A percentile compares a stretch with the other conserved stretches of the same genome.
phyloP scores from a whole-genome alignment of 2,113 vertebrate genomes.

The Gymnarchus niloticus region DNA sequence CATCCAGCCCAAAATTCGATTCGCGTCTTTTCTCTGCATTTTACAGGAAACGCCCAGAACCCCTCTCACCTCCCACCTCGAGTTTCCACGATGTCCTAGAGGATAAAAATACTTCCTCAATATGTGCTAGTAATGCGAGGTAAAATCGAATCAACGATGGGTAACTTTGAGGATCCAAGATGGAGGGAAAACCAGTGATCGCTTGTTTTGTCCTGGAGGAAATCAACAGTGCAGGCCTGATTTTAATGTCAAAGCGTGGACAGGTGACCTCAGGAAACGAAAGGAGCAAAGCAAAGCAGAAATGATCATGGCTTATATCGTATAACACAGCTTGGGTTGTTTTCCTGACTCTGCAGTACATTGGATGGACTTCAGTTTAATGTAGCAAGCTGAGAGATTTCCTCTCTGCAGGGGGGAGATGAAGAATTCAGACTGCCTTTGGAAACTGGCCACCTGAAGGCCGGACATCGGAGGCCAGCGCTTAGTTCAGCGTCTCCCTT shows the following conservation, averaged over 20 bases:
- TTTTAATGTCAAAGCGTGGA: background rate
- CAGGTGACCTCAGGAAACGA: conserved; percentile 10
- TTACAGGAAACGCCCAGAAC: background rate
- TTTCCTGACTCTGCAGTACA: background rate
- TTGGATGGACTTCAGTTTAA: background rate
- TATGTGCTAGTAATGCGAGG: background rate
- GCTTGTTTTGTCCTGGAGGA: background rate
- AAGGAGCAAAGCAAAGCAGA: background rate
- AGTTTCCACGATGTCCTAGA: background rate
- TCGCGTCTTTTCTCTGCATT: background rate
- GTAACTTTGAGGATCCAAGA: background rate
- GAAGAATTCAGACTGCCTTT: background rate
- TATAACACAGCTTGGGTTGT: background rate
- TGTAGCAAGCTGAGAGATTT: background rate
- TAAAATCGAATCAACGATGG: background rate
- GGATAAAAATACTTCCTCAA: background rate
- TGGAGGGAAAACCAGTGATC: background rate
- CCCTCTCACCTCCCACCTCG: background rate
- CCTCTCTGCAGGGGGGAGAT: background rate
- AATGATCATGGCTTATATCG: background rate
- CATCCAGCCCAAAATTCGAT: background rate
- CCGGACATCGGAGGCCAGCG: background rate
- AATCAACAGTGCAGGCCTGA: background rate
- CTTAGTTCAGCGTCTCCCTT: background rate
- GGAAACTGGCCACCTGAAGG: background rate